Percentiles rank a stretch among this genome's conserved stretches.
These are phyloP conservation scores for Etheostoma cragini DNA, from an alignment of 2,113 vertebrate species.

Conservation along the genomic window DNA sequence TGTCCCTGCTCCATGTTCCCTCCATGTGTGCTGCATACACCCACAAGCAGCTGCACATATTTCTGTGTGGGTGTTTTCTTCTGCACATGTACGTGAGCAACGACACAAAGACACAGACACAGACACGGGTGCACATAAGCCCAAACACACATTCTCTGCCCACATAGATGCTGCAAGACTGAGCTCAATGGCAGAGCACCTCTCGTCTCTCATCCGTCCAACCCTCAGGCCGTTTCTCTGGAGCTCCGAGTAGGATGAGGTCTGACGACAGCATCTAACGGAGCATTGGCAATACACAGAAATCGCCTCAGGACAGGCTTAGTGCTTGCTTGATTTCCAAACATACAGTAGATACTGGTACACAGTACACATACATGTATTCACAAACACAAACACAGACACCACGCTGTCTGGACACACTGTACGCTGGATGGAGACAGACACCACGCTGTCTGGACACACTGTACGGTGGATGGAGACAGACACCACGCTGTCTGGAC, in stretches of 20 bases:
- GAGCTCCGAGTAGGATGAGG: constrained; percentile 46
- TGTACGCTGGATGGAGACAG: background rate
- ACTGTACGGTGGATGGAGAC: too few relatives aligned
- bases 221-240: constrained; percentile 52
- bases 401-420: background rate
- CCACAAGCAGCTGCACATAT: constrained; percentile 49
- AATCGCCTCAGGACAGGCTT: constrained; percentile 11
- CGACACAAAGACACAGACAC: constrained; percentile 11
- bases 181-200: constrained; percentile 43
- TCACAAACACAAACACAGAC: constrained; percentile 10
- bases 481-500: too few relatives aligned
- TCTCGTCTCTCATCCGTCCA: constrained; percentile 56
- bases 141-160: constrained; percentile 12
- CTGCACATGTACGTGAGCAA: constrained; percentile 22
- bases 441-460: too few relatives aligned
- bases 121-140: constrained; percentile 27
- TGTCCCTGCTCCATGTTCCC: background rate
- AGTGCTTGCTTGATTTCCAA: constrained; percentile 22
- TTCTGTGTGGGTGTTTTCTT: constrained; percentile 38
- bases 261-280: constrained; percentile 51
- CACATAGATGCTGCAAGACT: constrained; percentile 46
- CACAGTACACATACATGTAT: background rate
- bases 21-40: constrained; percentile 24
- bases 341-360: background rate
- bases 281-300: constrained; percentile 41